Conservation (phyloP, 2,888 invertebrate species). For the Electrophaes corylata region DNA sequence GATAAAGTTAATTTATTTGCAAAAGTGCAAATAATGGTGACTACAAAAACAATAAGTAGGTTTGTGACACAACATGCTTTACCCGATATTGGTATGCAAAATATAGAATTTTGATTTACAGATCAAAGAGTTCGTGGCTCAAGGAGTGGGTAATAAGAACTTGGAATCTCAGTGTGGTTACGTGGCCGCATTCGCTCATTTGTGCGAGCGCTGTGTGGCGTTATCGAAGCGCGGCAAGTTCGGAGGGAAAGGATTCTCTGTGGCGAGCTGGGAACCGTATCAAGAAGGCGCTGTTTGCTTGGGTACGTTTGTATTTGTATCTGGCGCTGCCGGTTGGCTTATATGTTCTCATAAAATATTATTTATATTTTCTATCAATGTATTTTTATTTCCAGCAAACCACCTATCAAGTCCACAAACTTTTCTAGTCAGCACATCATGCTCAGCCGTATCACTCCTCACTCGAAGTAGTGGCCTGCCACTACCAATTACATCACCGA, state of each 20-base stretch:
- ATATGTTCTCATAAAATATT: no score
- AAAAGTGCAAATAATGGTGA: no score
- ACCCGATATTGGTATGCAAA: no score
- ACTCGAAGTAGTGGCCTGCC: slow-evolving; percentile 89
- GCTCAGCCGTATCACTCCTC: slow-evolving; percentile 88
- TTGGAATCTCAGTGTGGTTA: slow-evolving; percentile 92
- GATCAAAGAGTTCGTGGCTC: slow-evolving; percentile 79
- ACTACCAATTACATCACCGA: slow-evolving; percentile 74
- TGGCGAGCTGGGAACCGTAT: slow-evolving; percentile 84
- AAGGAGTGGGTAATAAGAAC: slow-evolving; percentile 82
- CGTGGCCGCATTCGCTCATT: slow-evolving; percentile 88
- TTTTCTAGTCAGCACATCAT: slow-evolving; percentile 87
- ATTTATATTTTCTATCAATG: no score
- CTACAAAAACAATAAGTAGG: no score
- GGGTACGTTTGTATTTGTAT: slow-evolving; percentile 72
- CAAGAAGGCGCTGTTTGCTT: slow-evolving; percentile 83
- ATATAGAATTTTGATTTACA: slow-evolving; percentile 41
- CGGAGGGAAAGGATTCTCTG: slow-evolving; percentile 72
- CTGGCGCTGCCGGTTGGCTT: slow-evolving; percentile 11
- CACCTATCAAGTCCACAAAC: slow-evolving; percentile 86
- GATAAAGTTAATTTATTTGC: no score
- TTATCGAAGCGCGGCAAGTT: slow-evolving; percentile 71
- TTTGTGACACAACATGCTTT: no score
- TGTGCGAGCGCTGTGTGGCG: slow-evolving; percentile 87
- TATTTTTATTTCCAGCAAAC: slow-evolving; percentile 74